phyloP scores from a whole-genome alignment of 1,140 invertebrate genomes.

The Teleogryllus occipitalis region DNA sequence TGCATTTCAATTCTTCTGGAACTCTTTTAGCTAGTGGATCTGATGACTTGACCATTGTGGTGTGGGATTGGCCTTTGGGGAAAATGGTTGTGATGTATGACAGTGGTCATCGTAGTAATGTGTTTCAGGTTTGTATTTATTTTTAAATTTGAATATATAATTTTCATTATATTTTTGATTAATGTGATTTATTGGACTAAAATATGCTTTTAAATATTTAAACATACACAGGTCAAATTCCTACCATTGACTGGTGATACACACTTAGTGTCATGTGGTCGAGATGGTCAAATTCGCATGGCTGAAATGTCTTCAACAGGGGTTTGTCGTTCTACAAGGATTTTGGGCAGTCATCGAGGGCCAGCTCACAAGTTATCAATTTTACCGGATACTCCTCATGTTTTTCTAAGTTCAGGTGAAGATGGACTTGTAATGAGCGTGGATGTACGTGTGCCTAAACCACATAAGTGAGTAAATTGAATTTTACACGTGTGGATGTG shows the following conservation, averaged over 20 bases:
- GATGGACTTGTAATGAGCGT: constrained; percentile 73
- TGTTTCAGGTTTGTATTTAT: constrained; percentile 71
- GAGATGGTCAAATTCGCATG: constrained; percentile 77
- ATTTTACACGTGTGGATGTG: neutral
- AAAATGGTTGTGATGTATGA: constrained; percentile 54
- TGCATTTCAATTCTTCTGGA: constrained; percentile 79
- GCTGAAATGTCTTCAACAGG: constrained; percentile 46
- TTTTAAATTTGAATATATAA: too few species aligned
- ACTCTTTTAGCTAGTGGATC: constrained; percentile 76
- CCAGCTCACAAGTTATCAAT: constrained; percentile 73
- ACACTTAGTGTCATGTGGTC: constrained; percentile 76
- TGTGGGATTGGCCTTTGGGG: constrained; percentile 85
- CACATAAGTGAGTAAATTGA: constrained; percentile 46
- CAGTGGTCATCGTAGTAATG: constrained; percentile 76
- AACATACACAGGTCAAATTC: constrained; percentile 52
- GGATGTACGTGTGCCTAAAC: constrained; percentile 66
- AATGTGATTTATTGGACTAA: neutral
- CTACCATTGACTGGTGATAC: constrained; percentile 60
- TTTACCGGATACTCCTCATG: constrained; percentile 61
- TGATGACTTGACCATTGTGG: constrained; percentile 74
- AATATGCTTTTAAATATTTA: neutral
- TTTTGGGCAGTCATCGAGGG: constrained; percentile 59
- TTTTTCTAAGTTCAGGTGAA: constrained; percentile 79
- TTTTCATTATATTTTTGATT: neutral
- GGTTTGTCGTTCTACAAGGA: constrained; percentile 43